Base-by-base conservation (phyloP, 2,888 invertebrate genomes). In the Athrips mouffetella region DNA sequence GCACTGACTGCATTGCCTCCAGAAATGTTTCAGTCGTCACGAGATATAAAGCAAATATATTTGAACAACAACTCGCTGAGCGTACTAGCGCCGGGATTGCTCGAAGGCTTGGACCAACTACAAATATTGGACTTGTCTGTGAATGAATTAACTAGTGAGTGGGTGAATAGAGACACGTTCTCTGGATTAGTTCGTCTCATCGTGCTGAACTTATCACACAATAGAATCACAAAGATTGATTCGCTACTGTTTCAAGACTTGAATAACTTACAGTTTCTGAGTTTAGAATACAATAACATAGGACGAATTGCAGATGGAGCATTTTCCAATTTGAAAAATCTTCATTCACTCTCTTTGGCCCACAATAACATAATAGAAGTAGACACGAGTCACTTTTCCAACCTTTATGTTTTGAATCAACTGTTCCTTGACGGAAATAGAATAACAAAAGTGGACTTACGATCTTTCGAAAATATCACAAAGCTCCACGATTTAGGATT, bases 91-190 rank as follows among this genome's bases (percentile, higher is more conserved):
- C 93, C 94, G 8, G 94, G 93, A 33, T 80, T 95, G 27, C 83
- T 96, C 49, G 92, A 93, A 75, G 92, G 92, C 51, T 83, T 95
- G 53, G 92, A 92, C 65, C 92, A 94, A 69, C 78, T 95, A 50
- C 91, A 93, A 76, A 90, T 92, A 62, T 83, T 95, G 57, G 94
- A 95, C 76, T 82, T 95, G 65, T 93, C 93, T 39, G 88, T 89
- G 51, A 95, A 95, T 75, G 92, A 93, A 66, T 80, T 95, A 60
- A 92, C 92, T n/a, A 94, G 92, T 67, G 92, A 91, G 58, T 94
- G 93, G 92, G 91, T 95, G 44, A 93, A 93, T 62, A 89, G 93
- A 64, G 93, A 94, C 63, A 93, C 94, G 18, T 95, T 96, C 80
- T 90, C 92, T 18, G 93, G 92, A 52, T 85, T 95, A 42, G 91